These are phyloP conservation scores for Mechanitis mazaeus DNA, from an alignment of 2,888 invertebrate species.

Conservation along the genomic window DNA sequence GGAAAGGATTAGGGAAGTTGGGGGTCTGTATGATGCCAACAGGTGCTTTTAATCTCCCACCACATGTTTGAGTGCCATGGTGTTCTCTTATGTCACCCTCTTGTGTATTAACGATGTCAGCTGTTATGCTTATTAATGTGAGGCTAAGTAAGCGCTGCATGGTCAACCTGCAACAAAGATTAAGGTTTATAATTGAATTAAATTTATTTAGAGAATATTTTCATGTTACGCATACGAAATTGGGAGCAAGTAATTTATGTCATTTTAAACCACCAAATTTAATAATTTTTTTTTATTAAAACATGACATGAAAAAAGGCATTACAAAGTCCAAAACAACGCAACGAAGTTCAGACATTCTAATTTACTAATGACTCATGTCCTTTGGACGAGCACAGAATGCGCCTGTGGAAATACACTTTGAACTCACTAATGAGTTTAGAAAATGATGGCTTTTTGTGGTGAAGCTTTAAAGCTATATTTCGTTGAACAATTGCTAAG, in stretches of 20 bases:
- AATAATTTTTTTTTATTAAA: too few relatives aligned
- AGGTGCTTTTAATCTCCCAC: slow-evolving; percentile 79
- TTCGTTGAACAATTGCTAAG: too few relatives aligned
- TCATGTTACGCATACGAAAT: too few relatives aligned
- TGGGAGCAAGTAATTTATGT: too few relatives aligned
- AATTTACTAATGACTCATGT: slow-evolving; percentile 18
- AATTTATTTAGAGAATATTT: too few relatives aligned
- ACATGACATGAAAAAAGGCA: too few relatives aligned
- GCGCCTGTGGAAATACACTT: background rate
- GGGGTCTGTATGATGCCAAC: slow-evolving; percentile 88
- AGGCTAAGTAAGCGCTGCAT: slow-evolving; percentile 54
- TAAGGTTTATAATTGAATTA: too few relatives aligned
- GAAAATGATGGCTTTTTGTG: too few relatives aligned
- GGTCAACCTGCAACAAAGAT: slow-evolving; percentile 52
- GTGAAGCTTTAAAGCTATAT: too few relatives aligned
- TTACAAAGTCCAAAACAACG: too few relatives aligned
- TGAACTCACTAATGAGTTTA: too few relatives aligned
- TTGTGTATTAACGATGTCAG: slow-evolving; percentile 47
- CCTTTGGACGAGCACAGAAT: slow-evolving; percentile 14
- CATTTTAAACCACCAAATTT: too few relatives aligned
- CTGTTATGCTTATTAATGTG: slow-evolving; percentile 49
- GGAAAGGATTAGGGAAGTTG: slow-evolving; percentile 88
- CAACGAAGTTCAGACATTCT: slow-evolving; percentile 15
- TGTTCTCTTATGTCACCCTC: slow-evolving; percentile 48
- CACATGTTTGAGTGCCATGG: slow-evolving; percentile 75